Percentiles rank a stretch among this genome's conserved stretches.
Conservation (phyloP, 1,140 invertebrate species). For the Drosophila sp. region DNA sequence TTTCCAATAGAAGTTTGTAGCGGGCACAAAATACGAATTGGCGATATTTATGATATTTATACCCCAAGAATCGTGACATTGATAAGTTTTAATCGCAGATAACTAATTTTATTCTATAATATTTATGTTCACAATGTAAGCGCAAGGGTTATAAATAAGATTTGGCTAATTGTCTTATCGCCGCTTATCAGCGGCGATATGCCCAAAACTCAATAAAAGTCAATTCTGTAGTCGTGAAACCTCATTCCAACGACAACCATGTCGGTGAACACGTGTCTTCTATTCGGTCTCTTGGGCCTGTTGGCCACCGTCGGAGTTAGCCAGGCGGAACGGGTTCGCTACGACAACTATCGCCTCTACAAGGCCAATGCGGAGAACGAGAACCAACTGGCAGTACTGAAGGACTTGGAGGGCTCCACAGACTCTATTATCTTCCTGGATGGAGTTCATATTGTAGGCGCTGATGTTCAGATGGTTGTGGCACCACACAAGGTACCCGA, state of each 20-base stretch:
- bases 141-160: slow-evolving; percentile 39
- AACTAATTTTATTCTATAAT: slow-evolving; percentile 4
- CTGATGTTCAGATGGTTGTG: slow-evolving; percentile 70
- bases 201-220: slow-evolving; percentile 68
- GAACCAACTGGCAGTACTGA: slow-evolving; percentile 82
- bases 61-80: slow-evolving; percentile 11
- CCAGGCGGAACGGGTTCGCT: slow-evolving; percentile 77
- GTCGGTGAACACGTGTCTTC: slow-evolving; percentile 71
- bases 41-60: slow-evolving; percentile 36
- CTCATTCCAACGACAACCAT: slow-evolving; percentile 59
- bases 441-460: slow-evolving; percentile 64
- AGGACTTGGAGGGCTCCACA: slow-evolving; percentile 65
- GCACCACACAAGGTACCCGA: slow-evolving; percentile 83
- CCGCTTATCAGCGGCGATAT: slow-evolving; percentile 18
- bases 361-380: slow-evolving; percentile 77
- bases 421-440: slow-evolving; percentile 79
- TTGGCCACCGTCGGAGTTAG: slow-evolving; percentile 57
- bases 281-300: slow-evolving; percentile 60
- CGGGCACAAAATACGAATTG: slow-evolving; percentile 1
- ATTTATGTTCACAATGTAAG: slow-evolving; percentile 38
- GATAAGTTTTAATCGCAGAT: slow-evolving; percentile 37
- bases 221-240: background rate
- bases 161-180: slow-evolving; percentile 41
- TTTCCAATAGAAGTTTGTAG: background rate
- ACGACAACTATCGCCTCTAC: slow-evolving; percentile 86